These are phyloP conservation scores for Proctacanthus coquilletti DNA, from an alignment of 1,140 invertebrate species.

Conservation along the genomic window DNA sequence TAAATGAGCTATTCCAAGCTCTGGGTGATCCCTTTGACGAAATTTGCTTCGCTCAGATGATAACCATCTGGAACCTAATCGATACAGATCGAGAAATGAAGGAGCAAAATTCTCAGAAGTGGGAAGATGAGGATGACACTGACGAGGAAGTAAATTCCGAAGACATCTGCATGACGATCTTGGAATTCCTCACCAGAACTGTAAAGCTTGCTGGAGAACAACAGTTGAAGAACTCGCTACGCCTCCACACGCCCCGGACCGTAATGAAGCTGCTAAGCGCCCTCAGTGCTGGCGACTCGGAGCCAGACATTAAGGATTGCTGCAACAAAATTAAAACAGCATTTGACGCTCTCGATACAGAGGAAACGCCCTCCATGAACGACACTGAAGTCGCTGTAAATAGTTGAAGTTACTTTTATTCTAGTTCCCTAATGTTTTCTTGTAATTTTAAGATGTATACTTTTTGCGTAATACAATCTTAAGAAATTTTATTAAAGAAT, in stretches of 20 bases:
- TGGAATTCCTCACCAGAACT: conserved; percentile 7
- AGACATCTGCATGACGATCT: conserved; percentile 7
- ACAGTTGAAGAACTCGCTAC: neutral
- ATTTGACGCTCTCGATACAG: no score
- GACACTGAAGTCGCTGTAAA: no score
- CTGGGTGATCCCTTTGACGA: conserved; percentile 10
- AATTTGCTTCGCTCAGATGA: conserved; percentile 5
- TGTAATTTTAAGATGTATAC: no score
- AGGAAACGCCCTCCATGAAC: no score
- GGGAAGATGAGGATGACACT: conserved; percentile 1
- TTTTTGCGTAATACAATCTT: no score
- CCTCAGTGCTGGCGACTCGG: conserved; percentile 2
- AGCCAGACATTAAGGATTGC: conserved; percentile 5
- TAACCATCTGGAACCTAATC: conserved; percentile 8
- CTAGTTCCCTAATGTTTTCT: no score
- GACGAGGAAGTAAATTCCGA: conserved; percentile 5
- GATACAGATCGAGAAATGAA: neutral
- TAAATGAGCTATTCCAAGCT: conserved; percentile 19
- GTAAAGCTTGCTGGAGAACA: conserved; percentile 2
- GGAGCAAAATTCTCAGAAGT: neutral
- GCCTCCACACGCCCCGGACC: neutral
- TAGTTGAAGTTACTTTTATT: no score
- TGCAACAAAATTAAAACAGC: conserved; percentile 3
- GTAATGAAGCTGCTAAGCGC: conserved; percentile 3
- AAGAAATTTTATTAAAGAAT: no score